A percentile compares a stretch with the other conserved stretches of the same genome.
These are phyloP conservation scores for Zaprionus camerounensis DNA, from an alignment of 1,140 invertebrate species.

Conservation along the genomic window DNA sequence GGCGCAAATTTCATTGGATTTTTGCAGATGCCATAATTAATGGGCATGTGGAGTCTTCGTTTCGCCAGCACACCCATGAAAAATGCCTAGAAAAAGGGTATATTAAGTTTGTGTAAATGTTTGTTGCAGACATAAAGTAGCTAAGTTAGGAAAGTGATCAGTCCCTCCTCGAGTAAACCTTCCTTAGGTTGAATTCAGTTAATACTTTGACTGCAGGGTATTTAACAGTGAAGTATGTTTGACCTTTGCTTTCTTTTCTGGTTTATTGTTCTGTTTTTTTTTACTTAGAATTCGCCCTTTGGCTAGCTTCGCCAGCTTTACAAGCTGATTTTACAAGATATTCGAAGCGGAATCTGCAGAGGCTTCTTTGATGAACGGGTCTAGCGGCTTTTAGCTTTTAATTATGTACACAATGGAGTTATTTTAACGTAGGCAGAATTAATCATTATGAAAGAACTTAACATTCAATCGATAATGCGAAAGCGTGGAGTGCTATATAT, in stretches of 20 bases:
- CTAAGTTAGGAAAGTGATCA: no score
- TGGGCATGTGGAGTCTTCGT: constrained; percentile 50
- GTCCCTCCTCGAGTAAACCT: neutral
- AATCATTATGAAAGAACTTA: neutral
- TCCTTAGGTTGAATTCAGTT: neutral
- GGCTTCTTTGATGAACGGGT: neutral
- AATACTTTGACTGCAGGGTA: neutral
- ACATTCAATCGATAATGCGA: neutral
- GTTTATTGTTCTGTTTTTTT: neutral
- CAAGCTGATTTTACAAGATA: neutral
- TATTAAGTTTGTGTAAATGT: neutral
- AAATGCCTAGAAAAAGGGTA: neutral
- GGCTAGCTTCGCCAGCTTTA: neutral
- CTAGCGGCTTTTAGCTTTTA: constrained; percentile 38
- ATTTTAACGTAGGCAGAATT: constrained; percentile 4
- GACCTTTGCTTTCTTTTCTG: neutral
- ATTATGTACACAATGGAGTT: constrained; percentile 27
- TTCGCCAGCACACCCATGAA: neutral
- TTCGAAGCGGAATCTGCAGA: neutral
- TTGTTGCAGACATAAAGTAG: neutral
- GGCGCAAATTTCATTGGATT: constrained; percentile 71
- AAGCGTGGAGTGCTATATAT: neutral
- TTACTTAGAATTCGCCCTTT: neutral
- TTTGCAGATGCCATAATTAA: constrained; percentile 66
- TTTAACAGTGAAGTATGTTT: neutral